Conservation (phyloP, 2,113 vertebrate species). For the Malaclemys terrapin region DNA sequence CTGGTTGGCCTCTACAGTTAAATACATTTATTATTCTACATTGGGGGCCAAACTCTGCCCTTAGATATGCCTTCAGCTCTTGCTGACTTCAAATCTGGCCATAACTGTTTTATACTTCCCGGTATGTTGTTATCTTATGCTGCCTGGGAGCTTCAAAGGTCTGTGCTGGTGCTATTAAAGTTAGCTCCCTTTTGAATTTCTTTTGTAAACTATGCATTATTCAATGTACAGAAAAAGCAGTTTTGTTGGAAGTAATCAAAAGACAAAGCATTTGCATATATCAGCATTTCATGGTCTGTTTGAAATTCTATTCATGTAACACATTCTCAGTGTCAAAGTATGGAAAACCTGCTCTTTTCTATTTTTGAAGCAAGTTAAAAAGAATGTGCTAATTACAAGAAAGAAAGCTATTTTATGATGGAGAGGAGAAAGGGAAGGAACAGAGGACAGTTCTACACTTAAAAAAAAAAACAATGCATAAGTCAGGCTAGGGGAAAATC, state of each 20-base stretch:
- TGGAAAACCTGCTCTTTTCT: neutral
- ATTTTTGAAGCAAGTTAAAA: neutral
- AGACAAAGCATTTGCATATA: neutral
- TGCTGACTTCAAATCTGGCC: neutral
- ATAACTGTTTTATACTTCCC: neutral
- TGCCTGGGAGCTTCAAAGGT: neutral
- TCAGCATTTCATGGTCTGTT: neutral
- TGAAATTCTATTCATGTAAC: neutral
- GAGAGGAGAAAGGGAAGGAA: neutral
- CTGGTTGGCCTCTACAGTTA: constrained; percentile 1
- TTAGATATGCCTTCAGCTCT: neutral
- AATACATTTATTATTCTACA: neutral
- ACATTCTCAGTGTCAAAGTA: neutral
- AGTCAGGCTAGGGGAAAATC: neutral
- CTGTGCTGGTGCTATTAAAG: neutral
- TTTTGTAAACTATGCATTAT: neutral
- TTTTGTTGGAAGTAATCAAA: neutral
- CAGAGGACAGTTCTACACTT: neutral
- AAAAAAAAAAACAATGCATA: neutral
- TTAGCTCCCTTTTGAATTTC: neutral
- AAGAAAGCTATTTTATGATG: neutral
- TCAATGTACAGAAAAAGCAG: neutral
- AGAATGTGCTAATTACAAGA: neutral
- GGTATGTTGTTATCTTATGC: constrained; percentile 1
- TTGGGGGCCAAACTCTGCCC: neutral